A percentile compares a stretch with the other conserved stretches of the same genome.
Evolutionary conservation across 2,888 invertebrate genomes (phyloP).

Genomic region (Lingula anatina): DNA sequence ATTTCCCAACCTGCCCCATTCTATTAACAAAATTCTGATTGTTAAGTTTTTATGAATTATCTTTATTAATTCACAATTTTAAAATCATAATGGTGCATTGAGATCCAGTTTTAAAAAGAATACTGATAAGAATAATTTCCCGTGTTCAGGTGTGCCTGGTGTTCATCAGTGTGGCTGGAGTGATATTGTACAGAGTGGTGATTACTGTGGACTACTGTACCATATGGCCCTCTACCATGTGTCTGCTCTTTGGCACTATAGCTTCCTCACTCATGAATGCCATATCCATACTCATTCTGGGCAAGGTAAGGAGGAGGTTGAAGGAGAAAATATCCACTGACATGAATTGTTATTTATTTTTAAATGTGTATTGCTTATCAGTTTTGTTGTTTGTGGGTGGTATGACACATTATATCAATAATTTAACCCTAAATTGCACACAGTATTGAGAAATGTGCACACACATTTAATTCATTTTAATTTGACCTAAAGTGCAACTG

Average conservation of each 20-base stretch:
- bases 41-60: not conserved
- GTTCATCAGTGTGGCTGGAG: constrained; percentile 40
- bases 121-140: too few species aligned
- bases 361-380: too few species aligned
- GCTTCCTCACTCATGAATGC: constrained; percentile 53
- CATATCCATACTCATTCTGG: constrained; percentile 52
- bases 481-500: not conserved
- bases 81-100: too few species aligned
- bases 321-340: too few species aligned
- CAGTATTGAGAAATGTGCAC: not conserved
- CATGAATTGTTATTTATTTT: too few species aligned
- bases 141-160: constrained; percentile 49
- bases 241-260: constrained; percentile 48
- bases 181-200: constrained; percentile 50
- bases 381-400: too few species aligned
- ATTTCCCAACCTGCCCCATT: too few species aligned
- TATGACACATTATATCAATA: not conserved
- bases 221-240: constrained; percentile 18
- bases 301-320: constrained; percentile 38
- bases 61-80: too few species aligned
- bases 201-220: constrained; percentile 43
- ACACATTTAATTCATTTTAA: not conserved
- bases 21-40: not conserved
- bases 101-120: too few species aligned
- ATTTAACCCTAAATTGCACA: not conserved